phyloP scores from a whole-genome alignment of 92 coral and sea anemone genomes.

The Muricea muricata region DNA sequence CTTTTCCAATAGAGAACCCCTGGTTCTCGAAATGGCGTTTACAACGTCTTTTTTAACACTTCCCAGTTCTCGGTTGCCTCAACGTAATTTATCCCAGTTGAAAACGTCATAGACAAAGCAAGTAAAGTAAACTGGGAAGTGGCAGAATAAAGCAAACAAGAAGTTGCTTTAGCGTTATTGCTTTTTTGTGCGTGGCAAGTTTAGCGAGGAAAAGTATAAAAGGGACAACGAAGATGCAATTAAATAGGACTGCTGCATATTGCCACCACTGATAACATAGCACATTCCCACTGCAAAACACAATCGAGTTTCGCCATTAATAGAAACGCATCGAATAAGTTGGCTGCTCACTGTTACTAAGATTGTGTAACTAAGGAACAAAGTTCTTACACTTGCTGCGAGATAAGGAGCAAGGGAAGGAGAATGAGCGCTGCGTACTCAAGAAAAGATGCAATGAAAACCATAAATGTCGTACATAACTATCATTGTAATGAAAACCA shows the following conservation, averaged over 20 bases:
- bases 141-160: slow-evolving; percentile 75
- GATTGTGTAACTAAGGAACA: slow-evolving; percentile 87
- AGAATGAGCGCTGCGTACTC: slow-evolving; percentile 15
- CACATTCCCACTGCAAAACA: slow-evolving; percentile 70
- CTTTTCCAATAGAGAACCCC: slow-evolving; percentile 78
- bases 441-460: slow-evolving; percentile 5
- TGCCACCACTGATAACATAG: slow-evolving; percentile 87
- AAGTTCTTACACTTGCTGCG: slow-evolving; percentile 73
- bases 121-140: slow-evolving; percentile 63
- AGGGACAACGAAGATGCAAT: slow-evolving; percentile 67
- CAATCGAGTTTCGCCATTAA: slow-evolving; percentile 63
- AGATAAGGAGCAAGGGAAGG: slow-evolving; percentile 65
- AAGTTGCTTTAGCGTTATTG: slow-evolving; percentile 62
- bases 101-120: slow-evolving; percentile 23
- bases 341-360: slow-evolving; percentile 65
- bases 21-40: slow-evolving; percentile 60
- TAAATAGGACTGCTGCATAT: slow-evolving; percentile 52
- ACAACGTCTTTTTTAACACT: slow-evolving; percentile 48
- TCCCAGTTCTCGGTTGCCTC: not conserved
- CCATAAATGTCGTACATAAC: slow-evolving; percentile 39
- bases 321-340: slow-evolving; percentile 74
- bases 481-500: slow-evolving; percentile 11
- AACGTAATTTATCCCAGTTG: not conserved
- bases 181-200: slow-evolving; percentile 59
- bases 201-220: slow-evolving; percentile 70